phyloP scores from a whole-genome alignment of 2,888 invertebrate genomes.

The Orthosia gothica region DNA sequence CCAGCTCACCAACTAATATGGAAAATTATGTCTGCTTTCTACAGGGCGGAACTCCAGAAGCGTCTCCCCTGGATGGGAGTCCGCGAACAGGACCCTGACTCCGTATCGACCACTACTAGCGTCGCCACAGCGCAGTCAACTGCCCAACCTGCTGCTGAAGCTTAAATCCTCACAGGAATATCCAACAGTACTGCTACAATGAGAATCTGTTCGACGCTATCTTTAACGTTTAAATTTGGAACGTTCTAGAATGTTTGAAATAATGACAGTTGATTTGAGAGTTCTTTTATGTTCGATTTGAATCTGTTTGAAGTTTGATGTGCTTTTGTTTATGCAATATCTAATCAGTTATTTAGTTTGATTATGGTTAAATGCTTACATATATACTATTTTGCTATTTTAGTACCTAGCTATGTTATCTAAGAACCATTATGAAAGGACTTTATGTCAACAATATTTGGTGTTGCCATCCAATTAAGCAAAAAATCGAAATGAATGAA shows the following conservation, averaged over 20 bases:
- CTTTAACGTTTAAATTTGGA: conserved; percentile 4
- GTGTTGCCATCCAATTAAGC: neutral
- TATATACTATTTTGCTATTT: neutral
- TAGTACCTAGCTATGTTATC: neutral
- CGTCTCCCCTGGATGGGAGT: conserved; percentile 95
- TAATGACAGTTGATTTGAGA: neutral
- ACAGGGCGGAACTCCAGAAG: conserved; percentile 95
- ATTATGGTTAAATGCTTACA: neutral
- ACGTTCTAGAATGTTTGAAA: conserved; percentile 10
- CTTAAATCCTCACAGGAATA: conserved; percentile 65
- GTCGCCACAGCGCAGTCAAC: conserved; percentile 81
- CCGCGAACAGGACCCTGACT: conserved; percentile 92
- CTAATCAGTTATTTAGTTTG: conserved; percentile 9
- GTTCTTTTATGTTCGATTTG: neutral
- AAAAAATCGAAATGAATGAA: conserved; percentile 7
- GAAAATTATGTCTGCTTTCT: neutral
- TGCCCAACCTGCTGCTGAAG: conserved; percentile 74
- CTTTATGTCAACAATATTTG: neutral
- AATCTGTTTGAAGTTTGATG: neutral
- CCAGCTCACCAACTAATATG: neutral
- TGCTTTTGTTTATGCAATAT: conserved; percentile 28
- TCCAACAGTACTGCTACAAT: conserved; percentile 29
- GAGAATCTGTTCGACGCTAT: conserved; percentile 43
- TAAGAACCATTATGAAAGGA: neutral
- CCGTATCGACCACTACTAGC: conserved; percentile 91